Evolutionary conservation across 2,888 invertebrate genomes (phyloP), one percentile per base, ranked within the genome.

Genomic region (Cerastis rubricosa): DNA sequence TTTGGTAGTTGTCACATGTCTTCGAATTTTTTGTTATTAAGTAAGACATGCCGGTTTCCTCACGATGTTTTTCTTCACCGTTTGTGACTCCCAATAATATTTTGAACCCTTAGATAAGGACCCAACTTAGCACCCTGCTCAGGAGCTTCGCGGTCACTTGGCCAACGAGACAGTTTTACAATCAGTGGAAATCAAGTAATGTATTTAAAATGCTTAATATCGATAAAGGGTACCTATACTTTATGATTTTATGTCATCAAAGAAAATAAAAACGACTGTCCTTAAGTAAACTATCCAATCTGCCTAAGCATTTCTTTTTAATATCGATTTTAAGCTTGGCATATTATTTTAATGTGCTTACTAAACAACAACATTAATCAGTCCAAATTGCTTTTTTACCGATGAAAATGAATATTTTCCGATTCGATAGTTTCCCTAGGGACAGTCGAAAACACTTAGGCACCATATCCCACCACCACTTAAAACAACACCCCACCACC

Each of bases 401-500:
- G n/a, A n/a, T n/a, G n/a, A n/a, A n/a, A n/a, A 35, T 35, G 35
- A 1, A 35, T 35, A 35, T 35, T 35, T 35, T 35, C 35, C 1
- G 35, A 35, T 35, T 35, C 3, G 35, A 35, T 35, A 35, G 35
- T 35, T 35, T 35, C 35, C 35, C 35, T 35, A 35, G 35, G 35
- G 35, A 35, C 35, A 35, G 35, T 35, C 35, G 35, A 35, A 66
- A 40, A 17, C 22, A 43, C 9, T n/a, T 12, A 17, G 25, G 17
- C n/a, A 54, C 12, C 25, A 78, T 0, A 29, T 4, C n/a, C 47
- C 59, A 81, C 47, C 51, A 81, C 57, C 68, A 81, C 25, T 40
- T 76, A 77, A 40, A 45, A 12, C 40, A 19, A 51, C 72, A 54
- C 66, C 72, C 74, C 59, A 77, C 82, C 90, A 87, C 86, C 85